Percentiles rank a stretch among this genome's conserved stretches.
phyloP scores from a whole-genome alignment of 2,888 invertebrate genomes.

The Lycophotia porphyrea region DNA sequence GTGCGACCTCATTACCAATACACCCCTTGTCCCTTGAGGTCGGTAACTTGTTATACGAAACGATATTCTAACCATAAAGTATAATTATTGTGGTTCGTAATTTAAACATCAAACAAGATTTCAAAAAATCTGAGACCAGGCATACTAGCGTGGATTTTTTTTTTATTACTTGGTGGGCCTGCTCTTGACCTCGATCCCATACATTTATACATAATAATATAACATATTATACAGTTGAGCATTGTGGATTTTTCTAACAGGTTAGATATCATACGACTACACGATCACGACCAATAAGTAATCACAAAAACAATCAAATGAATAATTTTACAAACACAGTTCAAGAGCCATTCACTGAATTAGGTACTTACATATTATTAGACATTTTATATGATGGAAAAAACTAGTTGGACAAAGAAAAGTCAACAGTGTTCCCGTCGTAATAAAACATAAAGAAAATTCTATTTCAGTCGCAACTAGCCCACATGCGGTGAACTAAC shows the following conservation, averaged over 20 bases:
- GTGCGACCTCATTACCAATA: constrained; percentile 29
- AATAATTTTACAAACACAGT: background rate
- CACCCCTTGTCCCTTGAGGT: constrained; percentile 20
- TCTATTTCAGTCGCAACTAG: constrained; percentile 45
- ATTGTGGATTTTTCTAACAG: constrained; percentile 12
- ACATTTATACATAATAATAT: too few species aligned
- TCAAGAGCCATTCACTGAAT: background rate
- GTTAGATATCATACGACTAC: constrained; percentile 5
- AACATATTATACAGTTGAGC: constrained; percentile 5
- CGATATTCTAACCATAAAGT: constrained; percentile 8
- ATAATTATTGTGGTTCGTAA: background rate
- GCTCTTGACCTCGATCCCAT: too few species aligned
- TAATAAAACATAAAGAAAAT: constrained; percentile 45
- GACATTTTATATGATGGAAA: background rate
- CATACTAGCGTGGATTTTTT: background rate
- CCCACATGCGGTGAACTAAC: constrained; percentile 46
- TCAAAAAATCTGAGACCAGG: background rate
- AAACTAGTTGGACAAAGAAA: constrained; percentile 5
- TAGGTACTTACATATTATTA: background rate
- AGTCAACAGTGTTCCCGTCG: background rate
- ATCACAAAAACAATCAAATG: background rate
- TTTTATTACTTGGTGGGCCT: too few species aligned
- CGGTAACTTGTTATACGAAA: constrained; percentile 26
- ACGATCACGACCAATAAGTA: background rate
- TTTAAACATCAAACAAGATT: background rate